Conservation (phyloP, 2,797 vertebrate genomes). For the Lacerta viridis region DNA sequence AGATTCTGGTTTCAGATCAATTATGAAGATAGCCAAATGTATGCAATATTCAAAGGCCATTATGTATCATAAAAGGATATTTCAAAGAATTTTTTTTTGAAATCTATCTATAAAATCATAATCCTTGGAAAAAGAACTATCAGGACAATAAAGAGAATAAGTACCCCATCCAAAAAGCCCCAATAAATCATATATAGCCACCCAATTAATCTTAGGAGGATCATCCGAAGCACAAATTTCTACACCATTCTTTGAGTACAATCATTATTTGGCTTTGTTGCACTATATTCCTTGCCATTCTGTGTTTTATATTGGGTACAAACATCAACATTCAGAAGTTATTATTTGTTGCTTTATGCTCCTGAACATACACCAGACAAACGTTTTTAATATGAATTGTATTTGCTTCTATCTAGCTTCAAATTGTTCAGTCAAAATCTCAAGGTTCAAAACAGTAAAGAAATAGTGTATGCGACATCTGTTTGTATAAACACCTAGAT, state of each 20-base stretch:
- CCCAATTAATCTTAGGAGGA: not conserved
- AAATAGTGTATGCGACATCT: not conserved
- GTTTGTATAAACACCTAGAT: not conserved
- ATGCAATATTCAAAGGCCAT: not conserved
- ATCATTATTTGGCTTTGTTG: not conserved
- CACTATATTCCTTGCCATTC: not conserved
- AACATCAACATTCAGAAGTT: not conserved
- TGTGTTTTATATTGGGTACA: not conserved
- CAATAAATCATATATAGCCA: not conserved
- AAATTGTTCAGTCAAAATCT: not conserved
- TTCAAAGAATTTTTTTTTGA: not conserved
- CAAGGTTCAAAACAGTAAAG: not conserved
- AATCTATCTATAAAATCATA: not conserved
- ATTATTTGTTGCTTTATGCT: not conserved
- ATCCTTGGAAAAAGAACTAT: not conserved
- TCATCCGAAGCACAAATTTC: not conserved
- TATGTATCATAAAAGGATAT: not conserved
- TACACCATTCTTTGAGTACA: not conserved
- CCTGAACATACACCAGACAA: not conserved
- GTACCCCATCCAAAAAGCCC: not conserved
- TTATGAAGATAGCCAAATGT: not conserved
- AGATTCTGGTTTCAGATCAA: accelerated
- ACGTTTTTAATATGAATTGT: not conserved
- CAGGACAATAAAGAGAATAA: not conserved
- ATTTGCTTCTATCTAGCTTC: not conserved